Evolutionary conservation across 1,140 invertebrate genomes (phyloP), one percentile per base, ranked within the genome.

Genomic region (Drosophila simulans): DNA sequence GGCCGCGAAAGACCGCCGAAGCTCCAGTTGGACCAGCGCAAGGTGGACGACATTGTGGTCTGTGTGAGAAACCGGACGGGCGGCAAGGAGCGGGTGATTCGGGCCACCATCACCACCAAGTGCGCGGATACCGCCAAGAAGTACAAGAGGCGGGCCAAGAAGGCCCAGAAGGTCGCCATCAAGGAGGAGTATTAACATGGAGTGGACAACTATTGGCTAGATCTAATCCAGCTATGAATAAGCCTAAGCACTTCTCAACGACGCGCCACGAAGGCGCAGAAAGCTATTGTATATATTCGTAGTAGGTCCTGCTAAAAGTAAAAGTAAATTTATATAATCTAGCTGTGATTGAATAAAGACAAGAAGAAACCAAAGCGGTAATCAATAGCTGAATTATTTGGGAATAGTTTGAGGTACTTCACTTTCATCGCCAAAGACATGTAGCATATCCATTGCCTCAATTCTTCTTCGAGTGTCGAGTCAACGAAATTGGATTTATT

Each of bases 61-160:
- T 72, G 79, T 17, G 90, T 93, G 4, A 63, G 63, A 13, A 80
- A 64, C 15, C 84, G 77, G 15, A 92, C 91, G 5, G 71, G 77
- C 0, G 88, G 91, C 20, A 81, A 79, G 25, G 84, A 89, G 64
- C 80, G 89, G 5, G 54, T 82, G 13, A 92, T 93, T 5, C 54
- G 82, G 31, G 71, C 71, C 52, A 80, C 93, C 13, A 94, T 95
- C 20, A 94, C 94, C 20, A 93, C 93, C 0, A 94, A 94, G 85
- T 94, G 94, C 78, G 93, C 93, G 1, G 94, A 94, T 65, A 94
- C 94, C 69, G 93, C 93, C 22, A 95, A 94, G 86, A 94, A 94
- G 92, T 91, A 82, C 52, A 91, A 81, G 57, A 72, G 85, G 8
- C 72, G 89, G 12, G 72, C 75, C 37, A 83, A 73, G 22, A 80